Evolutionary conservation across 2,888 invertebrate genomes (phyloP).

Genomic region (Oscheius sp.): DNA sequence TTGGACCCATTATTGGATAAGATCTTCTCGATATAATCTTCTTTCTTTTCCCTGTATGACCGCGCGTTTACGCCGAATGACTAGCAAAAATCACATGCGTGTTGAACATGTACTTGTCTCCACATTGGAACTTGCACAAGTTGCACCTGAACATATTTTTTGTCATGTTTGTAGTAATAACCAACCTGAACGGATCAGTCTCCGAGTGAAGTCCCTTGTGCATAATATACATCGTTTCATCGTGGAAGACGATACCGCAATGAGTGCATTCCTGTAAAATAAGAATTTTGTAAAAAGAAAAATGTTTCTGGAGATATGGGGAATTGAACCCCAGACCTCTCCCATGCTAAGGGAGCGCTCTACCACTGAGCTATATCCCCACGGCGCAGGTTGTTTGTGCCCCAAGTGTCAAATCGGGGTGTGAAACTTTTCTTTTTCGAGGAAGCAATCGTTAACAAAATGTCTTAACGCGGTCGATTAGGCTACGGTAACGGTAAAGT

Average conservation of each 20-base stretch:
- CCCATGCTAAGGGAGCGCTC: slow-evolving; percentile 9
- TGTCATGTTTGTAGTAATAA: background rate
- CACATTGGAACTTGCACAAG: slow-evolving; percentile 93
- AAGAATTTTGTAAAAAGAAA: background rate
- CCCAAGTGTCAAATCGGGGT: no score
- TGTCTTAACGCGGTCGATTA: no score
- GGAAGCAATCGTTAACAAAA: no score
- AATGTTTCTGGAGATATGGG: background rate
- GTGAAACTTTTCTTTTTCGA: no score
- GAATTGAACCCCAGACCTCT: background rate
- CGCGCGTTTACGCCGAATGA: slow-evolving; percentile 43
- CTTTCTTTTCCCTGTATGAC: background rate
- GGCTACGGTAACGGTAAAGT: no score
- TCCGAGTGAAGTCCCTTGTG: slow-evolving; percentile 95
- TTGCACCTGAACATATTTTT: slow-evolving; percentile 76
- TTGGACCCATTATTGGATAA: slow-evolving; percentile 32
- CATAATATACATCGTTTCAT: slow-evolving; percentile 93
- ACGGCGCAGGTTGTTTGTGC: no score
- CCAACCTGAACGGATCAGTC: slow-evolving; percentile 94
- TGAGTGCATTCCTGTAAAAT: slow-evolving; percentile 80
- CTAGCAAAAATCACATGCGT: slow-evolving; percentile 86
- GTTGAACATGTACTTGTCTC: slow-evolving; percentile 95
- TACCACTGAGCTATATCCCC: slow-evolving; percentile 1
- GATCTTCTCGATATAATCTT: slow-evolving; percentile 25
- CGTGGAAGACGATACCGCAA: slow-evolving; percentile 93